phyloP scores from a whole-genome alignment of 2,113 vertebrate genomes.

The Leucosticte australis region DNA sequence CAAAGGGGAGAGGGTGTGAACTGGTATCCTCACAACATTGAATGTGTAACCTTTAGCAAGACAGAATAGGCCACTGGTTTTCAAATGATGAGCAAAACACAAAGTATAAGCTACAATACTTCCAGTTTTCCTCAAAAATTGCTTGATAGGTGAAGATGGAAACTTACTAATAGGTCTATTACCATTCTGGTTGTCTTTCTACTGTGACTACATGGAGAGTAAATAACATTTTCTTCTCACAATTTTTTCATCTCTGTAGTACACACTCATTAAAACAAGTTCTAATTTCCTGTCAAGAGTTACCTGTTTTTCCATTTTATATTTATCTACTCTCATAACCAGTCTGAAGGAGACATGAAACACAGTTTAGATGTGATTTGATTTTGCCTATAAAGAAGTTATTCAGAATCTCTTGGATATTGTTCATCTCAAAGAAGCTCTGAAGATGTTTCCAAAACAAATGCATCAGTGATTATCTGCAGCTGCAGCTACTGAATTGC shows the following conservation, averaged over 20 bases:
- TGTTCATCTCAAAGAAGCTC: neutral
- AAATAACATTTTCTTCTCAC: neutral
- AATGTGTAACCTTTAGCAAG: neutral
- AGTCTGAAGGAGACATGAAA: neutral
- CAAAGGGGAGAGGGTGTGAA: neutral
- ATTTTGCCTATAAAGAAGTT: neutral
- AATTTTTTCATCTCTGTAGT: neutral
- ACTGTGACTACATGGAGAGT: neutral
- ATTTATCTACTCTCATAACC: neutral
- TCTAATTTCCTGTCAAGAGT: neutral
- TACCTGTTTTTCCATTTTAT: neutral
- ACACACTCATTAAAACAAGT: neutral
- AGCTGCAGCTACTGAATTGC: neutral
- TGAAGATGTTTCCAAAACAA: constrained; percentile 1
- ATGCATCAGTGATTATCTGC: neutral
- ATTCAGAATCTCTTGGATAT: neutral
- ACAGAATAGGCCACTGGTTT: neutral
- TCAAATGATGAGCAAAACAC: neutral
- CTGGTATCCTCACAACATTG: neutral
- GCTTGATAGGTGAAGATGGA: neutral
- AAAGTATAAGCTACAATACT: neutral
- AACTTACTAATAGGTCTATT: neutral
- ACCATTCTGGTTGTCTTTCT: neutral
- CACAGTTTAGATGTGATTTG: neutral
- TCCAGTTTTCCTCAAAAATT: neutral